phyloP scores from a whole-genome alignment of 2,797 vertebrate genomes.

The Hephaestus fuliginosus region DNA sequence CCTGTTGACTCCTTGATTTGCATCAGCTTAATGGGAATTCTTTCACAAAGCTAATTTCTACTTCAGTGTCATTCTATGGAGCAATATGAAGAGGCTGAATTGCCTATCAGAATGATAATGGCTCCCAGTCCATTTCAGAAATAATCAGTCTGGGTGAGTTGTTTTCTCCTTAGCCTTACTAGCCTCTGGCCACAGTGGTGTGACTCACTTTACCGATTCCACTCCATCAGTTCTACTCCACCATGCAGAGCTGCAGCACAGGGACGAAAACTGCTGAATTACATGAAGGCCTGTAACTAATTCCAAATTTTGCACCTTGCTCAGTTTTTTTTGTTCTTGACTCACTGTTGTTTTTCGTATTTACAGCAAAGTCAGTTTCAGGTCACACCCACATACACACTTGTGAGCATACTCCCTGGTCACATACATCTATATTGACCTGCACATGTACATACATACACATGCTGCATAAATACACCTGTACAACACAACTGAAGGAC shows the following conservation, averaged over 20 bases:
- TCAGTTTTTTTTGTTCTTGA: background rate
- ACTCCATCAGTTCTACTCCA: constrained; percentile 2
- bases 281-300: background rate
- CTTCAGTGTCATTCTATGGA: background rate
- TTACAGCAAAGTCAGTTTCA: background rate
- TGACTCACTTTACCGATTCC: constrained; percentile 21
- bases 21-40: background rate
- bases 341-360: background rate
- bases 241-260: background rate
- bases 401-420: background rate
- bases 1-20: background rate
- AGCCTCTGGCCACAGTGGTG: constrained; percentile 2
- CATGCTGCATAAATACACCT: no score
- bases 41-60: background rate
- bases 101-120: constrained; percentile 23
- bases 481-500: background rate
- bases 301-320: background rate
- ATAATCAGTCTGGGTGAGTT: background rate
- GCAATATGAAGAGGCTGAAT: background rate
- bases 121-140: constrained; percentile 2
- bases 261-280: background rate
- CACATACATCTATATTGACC: background rate
- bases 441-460: background rate
- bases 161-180: background rate
- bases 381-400: background rate